These are phyloP conservation scores for Chaunax sp. DNA, from an alignment of 2,797 vertebrate species.

Conservation along the genomic window DNA sequence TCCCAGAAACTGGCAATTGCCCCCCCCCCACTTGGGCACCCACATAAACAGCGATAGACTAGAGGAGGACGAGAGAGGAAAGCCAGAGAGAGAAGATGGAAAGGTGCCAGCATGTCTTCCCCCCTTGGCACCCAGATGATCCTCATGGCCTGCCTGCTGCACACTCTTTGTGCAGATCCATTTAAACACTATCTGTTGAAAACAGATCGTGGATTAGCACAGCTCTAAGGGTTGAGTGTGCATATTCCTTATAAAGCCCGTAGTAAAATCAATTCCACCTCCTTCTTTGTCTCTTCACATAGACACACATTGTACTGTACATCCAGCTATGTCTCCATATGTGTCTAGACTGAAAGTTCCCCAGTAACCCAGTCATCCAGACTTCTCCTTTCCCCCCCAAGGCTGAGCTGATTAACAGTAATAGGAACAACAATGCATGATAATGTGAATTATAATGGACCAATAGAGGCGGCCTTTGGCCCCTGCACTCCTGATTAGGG, in stretches of 20 bases:
- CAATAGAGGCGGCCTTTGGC: constrained; percentile 56
- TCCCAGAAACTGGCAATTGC: constrained; percentile 62
- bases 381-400: constrained; percentile 27
- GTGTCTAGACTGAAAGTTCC: constrained; percentile 60
- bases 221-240: constrained; percentile 16
- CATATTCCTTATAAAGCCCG: constrained; percentile 22
- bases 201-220: constrained; percentile 71
- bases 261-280: constrained; percentile 14
- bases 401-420: constrained; percentile 73
- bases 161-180: constrained; percentile 41
- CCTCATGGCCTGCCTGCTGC: constrained; percentile 40
- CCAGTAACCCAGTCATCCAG: constrained; percentile 36
- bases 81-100: constrained; percentile 43
- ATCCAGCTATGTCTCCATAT: constrained; percentile 31
- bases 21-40: constrained; percentile 33
- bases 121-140: constrained; percentile 55
- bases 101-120: constrained; percentile 52
- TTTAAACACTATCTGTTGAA: constrained; percentile 65
- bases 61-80: constrained; percentile 29
- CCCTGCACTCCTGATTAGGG: constrained; percentile 49
- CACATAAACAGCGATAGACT: constrained; percentile 55
- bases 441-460: constrained; percentile 75
- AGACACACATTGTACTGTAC: constrained; percentile 10
- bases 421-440: constrained; percentile 72
- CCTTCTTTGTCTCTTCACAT: constrained; percentile 3